Conservation (phyloP, 2,797 vertebrate genomes). For the Cichlasoma orientale region DNA sequence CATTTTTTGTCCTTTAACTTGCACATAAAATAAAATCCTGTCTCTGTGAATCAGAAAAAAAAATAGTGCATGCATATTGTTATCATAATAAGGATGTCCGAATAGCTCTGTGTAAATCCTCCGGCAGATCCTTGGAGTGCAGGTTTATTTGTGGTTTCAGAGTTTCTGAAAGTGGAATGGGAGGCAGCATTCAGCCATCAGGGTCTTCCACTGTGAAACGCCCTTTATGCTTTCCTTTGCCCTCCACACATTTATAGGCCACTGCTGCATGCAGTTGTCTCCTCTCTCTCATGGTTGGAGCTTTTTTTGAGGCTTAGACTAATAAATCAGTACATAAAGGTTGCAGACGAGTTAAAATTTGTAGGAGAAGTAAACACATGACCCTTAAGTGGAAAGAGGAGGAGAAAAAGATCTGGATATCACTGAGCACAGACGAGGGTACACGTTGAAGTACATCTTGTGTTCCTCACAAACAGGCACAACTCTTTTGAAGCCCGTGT, state of each 20-base stretch:
- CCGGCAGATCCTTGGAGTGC: background rate
- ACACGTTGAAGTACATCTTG: slow-evolving; percentile 32
- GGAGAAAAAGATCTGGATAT: slow-evolving; percentile 31
- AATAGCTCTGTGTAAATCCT: background rate
- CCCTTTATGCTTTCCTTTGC: background rate
- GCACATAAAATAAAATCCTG: background rate
- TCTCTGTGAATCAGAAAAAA: background rate
- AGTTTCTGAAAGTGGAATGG: background rate
- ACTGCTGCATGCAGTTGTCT: too few species aligned
- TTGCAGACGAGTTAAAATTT: slow-evolving; percentile 1
- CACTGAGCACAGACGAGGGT: slow-evolving; percentile 42
- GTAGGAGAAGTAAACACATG: slow-evolving; percentile 2
- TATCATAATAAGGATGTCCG: background rate
- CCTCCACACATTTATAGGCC: too few species aligned
- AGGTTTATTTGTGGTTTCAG: background rate
- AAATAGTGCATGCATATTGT: too few species aligned
- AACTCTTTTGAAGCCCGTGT: slow-evolving; percentile 23
- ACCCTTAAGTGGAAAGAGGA: slow-evolving; percentile 14
- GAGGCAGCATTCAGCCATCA: background rate
- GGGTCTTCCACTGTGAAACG: background rate
- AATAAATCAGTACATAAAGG: slow-evolving; percentile 31
- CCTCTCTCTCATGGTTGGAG: background rate
- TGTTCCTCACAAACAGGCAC: slow-evolving; percentile 34
- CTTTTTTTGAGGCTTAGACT: background rate
- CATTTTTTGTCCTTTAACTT: background rate